These are phyloP conservation scores for Ceratothoa steindachneri DNA, from an alignment of 2,888 invertebrate genomes.

Conservation along the genomic window DNA sequence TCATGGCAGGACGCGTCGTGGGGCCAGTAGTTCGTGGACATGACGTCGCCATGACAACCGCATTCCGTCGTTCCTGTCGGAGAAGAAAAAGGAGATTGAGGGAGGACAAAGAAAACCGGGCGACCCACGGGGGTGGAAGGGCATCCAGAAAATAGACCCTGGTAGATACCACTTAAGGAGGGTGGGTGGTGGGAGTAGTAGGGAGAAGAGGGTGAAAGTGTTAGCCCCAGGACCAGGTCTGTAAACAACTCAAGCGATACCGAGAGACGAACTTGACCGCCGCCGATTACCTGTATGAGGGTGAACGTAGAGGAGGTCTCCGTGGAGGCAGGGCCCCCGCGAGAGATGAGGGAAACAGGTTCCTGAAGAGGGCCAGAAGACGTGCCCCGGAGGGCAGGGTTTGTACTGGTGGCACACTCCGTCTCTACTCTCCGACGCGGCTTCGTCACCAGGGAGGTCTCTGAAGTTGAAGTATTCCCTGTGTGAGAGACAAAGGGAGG, in stretches of 20 bases:
- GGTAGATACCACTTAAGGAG: too few relatives aligned
- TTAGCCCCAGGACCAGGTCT: too few relatives aligned
- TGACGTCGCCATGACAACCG: conserved; percentile 42
- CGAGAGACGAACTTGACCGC: too few relatives aligned
- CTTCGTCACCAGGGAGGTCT: background rate
- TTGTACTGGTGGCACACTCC: conserved; percentile 38
- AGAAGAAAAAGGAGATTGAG: background rate
- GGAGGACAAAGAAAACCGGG: too few relatives aligned
- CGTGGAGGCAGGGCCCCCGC: conserved; percentile 72
- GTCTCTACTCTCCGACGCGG: conserved; percentile 4
- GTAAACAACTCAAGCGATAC: too few relatives aligned
- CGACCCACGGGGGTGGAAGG: too few relatives aligned
- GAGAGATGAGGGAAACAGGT: conserved; percentile 69
- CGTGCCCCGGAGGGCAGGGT: conserved; percentile 48
- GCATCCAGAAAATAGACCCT: too few relatives aligned
- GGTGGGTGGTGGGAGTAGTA: too few relatives aligned
- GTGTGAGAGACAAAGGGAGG: too few relatives aligned
- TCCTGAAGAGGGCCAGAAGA: conserved; percentile 73
- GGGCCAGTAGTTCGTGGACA: conserved; percentile 59
- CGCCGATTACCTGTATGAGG: conserved; percentile 53
- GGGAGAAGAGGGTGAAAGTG: too few relatives aligned
- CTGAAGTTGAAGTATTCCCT: background rate
- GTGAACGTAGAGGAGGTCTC: conserved; percentile 64
- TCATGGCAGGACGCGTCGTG: conserved; percentile 68
- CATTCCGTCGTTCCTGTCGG: conserved; percentile 51